Base-by-base conservation (phyloP, 2,888 invertebrate species). In the Volucella bombylans region DNA sequence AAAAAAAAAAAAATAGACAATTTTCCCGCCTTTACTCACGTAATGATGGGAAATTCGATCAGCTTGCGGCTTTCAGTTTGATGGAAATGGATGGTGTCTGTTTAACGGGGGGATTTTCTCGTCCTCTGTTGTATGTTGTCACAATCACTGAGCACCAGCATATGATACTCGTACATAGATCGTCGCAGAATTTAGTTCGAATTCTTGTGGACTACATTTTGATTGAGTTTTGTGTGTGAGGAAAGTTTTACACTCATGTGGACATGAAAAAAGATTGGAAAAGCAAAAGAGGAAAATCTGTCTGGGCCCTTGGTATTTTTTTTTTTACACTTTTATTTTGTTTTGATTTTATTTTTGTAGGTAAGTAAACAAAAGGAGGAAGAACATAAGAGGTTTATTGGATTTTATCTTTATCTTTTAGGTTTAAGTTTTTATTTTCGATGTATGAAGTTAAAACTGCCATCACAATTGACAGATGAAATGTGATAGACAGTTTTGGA, bases 11-110 rank as follows among this genome's bases (percentile, higher is more conserved):
- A 77, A 78, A 78, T 49, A 55, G 9, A 65, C 14, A 9, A 41
- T 68, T 85, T 83, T 85, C 85, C 81, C 85, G 85, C 85, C 81
- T 72, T 85, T 65, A 71, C 65, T 50, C 67, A 67, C 61, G 67
- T 62, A 52, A 72, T 76, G 76, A 65, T 81, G 76, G 71, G 85
- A 85, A 85, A 85, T 85, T 85, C 80, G 85, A 85, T 85, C 76
- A 72, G 55, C 62, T 80, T 85, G 85, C 47, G 72, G 71, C 85
- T 72, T 65, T 72, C 52, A 18, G 55, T 55, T 45, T 39, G n/a
- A 57, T 49, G 59, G 15, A 47, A 57, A 62, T 52, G 39, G 59
- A n/a, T n/a, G 49, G 45, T 54, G 52, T 72, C 12, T 11, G 45
- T 52, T 39, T n/a, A 45, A 0, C 50, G 45, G 49, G 61, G 62